Evolutionary conservation across 2,113 vertebrate genomes (phyloP), one percentile per base, ranked within the genome.

Genomic region (Eonycteris spelaea): DNA sequence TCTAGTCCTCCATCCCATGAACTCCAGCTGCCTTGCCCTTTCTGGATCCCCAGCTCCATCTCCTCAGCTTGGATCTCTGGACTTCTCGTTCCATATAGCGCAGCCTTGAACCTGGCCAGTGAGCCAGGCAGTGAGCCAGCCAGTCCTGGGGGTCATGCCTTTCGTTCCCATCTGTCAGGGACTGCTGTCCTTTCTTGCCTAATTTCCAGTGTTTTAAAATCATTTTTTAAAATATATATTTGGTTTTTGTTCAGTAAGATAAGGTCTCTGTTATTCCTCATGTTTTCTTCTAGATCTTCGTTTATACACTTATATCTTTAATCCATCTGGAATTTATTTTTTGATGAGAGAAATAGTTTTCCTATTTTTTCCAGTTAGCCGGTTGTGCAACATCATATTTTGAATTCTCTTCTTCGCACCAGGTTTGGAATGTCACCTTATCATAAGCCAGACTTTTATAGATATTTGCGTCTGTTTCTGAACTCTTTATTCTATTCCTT

Each of bases 281-380:
- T 40, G n/a, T 48, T 43, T 94, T 87, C 55, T 94, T 95, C 35
- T 90, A 90, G 90, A 78, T 70, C n/a, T 61, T 83, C 83, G 74
- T 82, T 92, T 74, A 88, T 87, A 83, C 0, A 35, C 84, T 87
- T 90, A 38, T 68, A 95, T 83, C 48, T 86, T 96, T 70, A 94
- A 95, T 80, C 28, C 51, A 93, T 95, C 90, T 96, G 93, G 86
- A 96, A 93, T 82, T 96, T 93, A 86, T 91, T 96, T 95, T 95
- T 93, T 75, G 55, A 61, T 89, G 55, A 97, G 28, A 95, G 63
- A 96, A 94, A 91, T 95, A 67, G 16, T 77, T 88, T 93, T 93
- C 88, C 88, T 89, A 82, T 92, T 97, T 89, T 85, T 93, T 28
- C 75, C 9, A 67, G n/a, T 70, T 77, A 88, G n/a, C 11, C 68